Evolutionary conservation across 2,888 invertebrate species (phyloP).

Genomic region (Odontocerum albicorne): DNA sequence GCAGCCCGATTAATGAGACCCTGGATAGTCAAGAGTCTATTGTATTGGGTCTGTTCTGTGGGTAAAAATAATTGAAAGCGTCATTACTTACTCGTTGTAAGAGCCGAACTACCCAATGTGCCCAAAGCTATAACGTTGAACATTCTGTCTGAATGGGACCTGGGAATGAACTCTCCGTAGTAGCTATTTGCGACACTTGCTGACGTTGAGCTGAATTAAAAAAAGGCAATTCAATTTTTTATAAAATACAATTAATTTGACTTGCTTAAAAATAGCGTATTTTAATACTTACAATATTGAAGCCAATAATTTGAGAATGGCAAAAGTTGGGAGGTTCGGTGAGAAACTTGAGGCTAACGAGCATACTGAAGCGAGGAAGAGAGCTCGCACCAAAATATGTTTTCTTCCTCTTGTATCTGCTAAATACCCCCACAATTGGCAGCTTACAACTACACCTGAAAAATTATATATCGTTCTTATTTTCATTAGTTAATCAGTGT

Average conservation of each 20-base stretch:
- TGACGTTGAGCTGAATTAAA: too few relatives aligned
- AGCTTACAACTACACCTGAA: constrained; percentile 67
- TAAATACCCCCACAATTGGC: constrained; percentile 77
- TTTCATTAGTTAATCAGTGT: not conserved
- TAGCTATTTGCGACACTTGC: constrained; percentile 22
- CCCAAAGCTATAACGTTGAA: constrained; percentile 12
- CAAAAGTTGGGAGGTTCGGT: constrained; percentile 61
- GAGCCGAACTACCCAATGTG: constrained; percentile 10
- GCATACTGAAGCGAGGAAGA: constrained; percentile 47
- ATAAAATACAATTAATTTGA: too few relatives aligned
- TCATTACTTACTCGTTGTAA: constrained; percentile 42
- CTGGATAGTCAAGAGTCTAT: too few relatives aligned
- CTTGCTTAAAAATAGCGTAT: too few relatives aligned
- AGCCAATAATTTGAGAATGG: constrained; percentile 63
- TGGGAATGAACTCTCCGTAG: constrained; percentile 27
- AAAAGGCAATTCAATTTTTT: too few relatives aligned
- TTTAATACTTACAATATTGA: constrained; percentile 50
- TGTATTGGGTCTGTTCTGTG: too few relatives aligned
- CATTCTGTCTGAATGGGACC: constrained; percentile 20
- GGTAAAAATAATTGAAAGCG: too few relatives aligned
- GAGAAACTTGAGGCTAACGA: constrained; percentile 62
- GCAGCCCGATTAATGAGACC: too few relatives aligned
- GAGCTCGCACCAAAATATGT: constrained; percentile 51
- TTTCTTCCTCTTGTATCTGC: constrained; percentile 76
- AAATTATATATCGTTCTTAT: not conserved